Evolutionary conservation across 2,113 vertebrate species (phyloP).

Genomic region (Podarcis cretensis): DNA sequence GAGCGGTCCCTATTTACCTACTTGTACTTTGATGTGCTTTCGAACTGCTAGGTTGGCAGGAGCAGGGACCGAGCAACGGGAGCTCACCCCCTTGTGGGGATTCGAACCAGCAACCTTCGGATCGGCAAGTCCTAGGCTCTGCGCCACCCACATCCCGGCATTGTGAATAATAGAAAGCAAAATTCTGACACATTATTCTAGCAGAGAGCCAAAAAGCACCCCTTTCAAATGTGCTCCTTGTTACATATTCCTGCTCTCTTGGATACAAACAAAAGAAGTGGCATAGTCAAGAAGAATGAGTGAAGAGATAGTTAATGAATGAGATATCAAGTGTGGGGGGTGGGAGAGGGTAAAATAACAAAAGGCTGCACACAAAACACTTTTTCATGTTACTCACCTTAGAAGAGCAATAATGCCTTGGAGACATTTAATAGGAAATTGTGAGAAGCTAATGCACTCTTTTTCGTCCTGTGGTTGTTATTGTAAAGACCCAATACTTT

Average conservation of each 20-base stretch:
- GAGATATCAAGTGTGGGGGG: background rate
- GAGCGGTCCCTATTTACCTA: too few species aligned
- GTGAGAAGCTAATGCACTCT: slow-evolving; percentile 41
- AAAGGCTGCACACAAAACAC: slow-evolving; percentile 31
- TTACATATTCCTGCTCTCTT: background rate
- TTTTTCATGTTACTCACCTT: background rate
- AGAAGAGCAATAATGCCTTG: slow-evolving; percentile 13
- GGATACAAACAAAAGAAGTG: background rate
- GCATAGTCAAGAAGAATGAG: background rate
- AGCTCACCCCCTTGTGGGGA: too few species aligned
- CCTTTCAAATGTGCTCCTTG: background rate
- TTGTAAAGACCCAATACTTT: slow-evolving; percentile 58
- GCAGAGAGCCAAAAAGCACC: background rate
- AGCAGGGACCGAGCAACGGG: too few species aligned
- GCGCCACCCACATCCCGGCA: too few species aligned
- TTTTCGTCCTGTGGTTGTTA: slow-evolving; percentile 46
- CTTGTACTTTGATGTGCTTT: too few species aligned
- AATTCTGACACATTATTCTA: background rate
- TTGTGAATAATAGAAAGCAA: background rate
- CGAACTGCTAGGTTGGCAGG: too few species aligned
- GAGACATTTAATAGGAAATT: slow-evolving; percentile 45
- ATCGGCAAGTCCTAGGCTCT: too few species aligned
- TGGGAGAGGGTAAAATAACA: background rate
- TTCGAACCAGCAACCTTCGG: too few species aligned
- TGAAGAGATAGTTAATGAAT: background rate